These are phyloP conservation scores for Microcebus murinus DNA, from an alignment of 2,113 vertebrate genomes.

Conservation along the genomic window DNA sequence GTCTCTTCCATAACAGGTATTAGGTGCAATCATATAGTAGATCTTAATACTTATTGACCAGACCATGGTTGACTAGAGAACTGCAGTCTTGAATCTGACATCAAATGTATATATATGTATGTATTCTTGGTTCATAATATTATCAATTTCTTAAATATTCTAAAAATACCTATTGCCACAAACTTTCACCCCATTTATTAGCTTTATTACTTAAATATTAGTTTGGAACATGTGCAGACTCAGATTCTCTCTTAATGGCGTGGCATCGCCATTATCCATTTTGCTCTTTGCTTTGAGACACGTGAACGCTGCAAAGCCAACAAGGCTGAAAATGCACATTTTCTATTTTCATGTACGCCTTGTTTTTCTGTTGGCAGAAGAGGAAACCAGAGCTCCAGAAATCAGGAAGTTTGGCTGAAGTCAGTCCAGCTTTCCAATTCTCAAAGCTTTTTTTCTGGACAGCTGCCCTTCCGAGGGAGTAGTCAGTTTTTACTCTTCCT, in stretches of 20 bases:
- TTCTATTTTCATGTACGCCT: constrained; percentile 30
- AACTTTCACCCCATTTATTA: too few species aligned
- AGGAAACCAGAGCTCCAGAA: constrained; percentile 62
- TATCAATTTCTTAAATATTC: constrained; percentile 32
- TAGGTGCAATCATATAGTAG: background rate
- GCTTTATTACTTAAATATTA: constrained; percentile 3
- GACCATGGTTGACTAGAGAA: constrained; percentile 9
- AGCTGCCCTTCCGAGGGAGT: constrained; percentile 47
- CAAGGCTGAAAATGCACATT: constrained; percentile 28
- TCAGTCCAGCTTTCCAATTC: constrained; percentile 63
- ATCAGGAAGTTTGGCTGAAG: constrained; percentile 56
- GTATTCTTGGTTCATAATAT: constrained; percentile 8
- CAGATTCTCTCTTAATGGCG: background rate
- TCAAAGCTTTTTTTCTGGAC: constrained; percentile 62
- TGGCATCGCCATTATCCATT: background rate
- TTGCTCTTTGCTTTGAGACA: constrained; percentile 19
- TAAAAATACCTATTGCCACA: background rate
- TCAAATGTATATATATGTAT: background rate
- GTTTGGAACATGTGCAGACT: background rate
- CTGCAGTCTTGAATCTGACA: constrained; percentile 14
- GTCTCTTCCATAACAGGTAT: background rate
- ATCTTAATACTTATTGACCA: constrained; percentile 55
- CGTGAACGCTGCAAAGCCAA: background rate
- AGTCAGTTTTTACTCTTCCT: constrained; percentile 51
- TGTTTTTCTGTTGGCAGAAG: constrained; percentile 64